Percentiles rank a stretch among this genome's conserved stretches.
Conservation (phyloP, 2,797 vertebrate genomes). For the Rachycentron canadum region DNA sequence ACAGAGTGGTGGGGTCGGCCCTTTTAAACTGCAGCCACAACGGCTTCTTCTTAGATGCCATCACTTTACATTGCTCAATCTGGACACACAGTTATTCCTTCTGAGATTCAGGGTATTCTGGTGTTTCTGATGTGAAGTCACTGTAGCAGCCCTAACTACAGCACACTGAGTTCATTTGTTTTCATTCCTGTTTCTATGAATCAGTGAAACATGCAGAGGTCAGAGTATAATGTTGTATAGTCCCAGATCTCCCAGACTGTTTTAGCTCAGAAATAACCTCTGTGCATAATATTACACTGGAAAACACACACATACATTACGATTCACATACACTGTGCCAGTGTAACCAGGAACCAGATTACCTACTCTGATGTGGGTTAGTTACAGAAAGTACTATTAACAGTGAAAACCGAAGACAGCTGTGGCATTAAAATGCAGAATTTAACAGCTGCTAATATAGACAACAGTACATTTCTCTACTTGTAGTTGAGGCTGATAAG, state of each 20-base stretch:
- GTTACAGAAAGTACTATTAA: too few species aligned
- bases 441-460: background rate
- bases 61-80: slow-evolving; percentile 99
- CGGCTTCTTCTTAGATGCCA: slow-evolving; percentile 99
- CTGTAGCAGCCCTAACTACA: background rate
- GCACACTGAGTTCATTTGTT: background rate
- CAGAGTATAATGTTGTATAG: background rate
- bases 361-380: too few species aligned
- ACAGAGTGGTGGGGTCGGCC: slow-evolving; percentile 92
- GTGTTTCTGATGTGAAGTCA: background rate
- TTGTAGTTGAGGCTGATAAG: too few species aligned
- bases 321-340: too few species aligned
- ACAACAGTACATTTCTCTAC: too few species aligned
- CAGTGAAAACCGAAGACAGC: too few species aligned
- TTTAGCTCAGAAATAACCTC: too few species aligned
- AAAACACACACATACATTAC: too few species aligned
- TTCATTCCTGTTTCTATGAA: background rate
- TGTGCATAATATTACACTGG: too few species aligned
- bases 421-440: background rate
- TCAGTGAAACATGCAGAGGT: background rate
- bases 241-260: too few species aligned
- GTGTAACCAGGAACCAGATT: too few species aligned
- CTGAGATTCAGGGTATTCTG: background rate
- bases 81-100: slow-evolving; percentile 58
- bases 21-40: slow-evolving; percentile 98